These are phyloP conservation scores for Lasaia peninsularis DNA, from an alignment of 1,140 invertebrate genomes.

Conservation along the genomic window DNA sequence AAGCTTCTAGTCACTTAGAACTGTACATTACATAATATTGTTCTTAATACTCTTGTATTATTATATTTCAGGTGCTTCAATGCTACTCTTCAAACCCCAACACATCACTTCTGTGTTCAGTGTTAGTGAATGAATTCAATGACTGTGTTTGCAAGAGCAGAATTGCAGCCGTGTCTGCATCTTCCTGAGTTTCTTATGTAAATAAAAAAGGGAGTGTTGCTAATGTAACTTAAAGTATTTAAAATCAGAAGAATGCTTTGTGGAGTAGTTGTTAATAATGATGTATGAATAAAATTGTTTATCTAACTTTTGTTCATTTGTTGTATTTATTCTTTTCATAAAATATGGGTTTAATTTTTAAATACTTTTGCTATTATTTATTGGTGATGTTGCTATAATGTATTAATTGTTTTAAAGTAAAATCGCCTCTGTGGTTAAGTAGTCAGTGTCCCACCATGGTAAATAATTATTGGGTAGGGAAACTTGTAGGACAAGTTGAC, in stretches of 20 bases:
- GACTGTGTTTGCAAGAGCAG: constrained; percentile 70
- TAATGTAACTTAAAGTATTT: constrained; percentile 31
- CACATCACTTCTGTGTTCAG: constrained; percentile 63
- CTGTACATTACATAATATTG: not conserved
- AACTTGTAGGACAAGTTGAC: no score
- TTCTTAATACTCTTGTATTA: not conserved
- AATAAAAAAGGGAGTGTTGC: constrained; percentile 38
- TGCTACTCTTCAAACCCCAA: constrained; percentile 66
- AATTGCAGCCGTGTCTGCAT: constrained; percentile 53
- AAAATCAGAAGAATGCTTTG: constrained; percentile 26
- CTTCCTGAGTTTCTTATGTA: constrained; percentile 38
- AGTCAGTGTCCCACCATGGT: no score
- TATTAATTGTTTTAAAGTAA: no score
- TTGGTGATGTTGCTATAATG: no score
- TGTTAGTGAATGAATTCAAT: constrained; percentile 70
- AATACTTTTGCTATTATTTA: no score
- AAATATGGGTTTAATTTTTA: not conserved
- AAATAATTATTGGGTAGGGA: no score
- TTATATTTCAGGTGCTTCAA: constrained; percentile 53
- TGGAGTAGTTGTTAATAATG: constrained; percentile 62
- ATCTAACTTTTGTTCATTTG: constrained; percentile 42
- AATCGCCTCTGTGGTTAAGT: no score
- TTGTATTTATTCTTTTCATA: constrained; percentile 15
- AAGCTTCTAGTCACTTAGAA: not conserved
- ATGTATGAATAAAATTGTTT: constrained; percentile 71